Conservation (phyloP, 2,113 vertebrate species). For the Psilopogon haemacephalus region DNA sequence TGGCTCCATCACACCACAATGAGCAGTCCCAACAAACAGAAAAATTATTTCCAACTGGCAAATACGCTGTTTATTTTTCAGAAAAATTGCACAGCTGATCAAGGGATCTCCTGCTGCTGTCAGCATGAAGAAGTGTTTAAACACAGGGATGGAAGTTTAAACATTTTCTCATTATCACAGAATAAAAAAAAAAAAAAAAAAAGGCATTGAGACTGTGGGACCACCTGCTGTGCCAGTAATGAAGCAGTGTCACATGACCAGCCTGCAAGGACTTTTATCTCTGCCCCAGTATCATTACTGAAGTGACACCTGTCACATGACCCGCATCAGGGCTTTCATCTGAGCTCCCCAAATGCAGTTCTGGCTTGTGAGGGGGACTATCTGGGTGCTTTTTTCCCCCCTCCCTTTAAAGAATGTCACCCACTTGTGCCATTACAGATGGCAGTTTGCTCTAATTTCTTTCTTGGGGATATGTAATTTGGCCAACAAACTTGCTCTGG, state of each 20-base stretch:
- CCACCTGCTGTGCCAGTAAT: constrained; percentile 80
- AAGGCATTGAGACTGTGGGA: constrained; percentile 72
- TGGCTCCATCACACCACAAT: constrained; percentile 68
- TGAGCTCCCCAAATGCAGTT: constrained; percentile 69
- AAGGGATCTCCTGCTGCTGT: constrained; percentile 80
- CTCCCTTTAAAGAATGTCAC: constrained; percentile 37
- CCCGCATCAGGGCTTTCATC: constrained; percentile 74
- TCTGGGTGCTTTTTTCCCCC: not conserved
- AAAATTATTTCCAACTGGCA: constrained; percentile 78
- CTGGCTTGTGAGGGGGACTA: constrained; percentile 36
- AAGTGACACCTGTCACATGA: constrained; percentile 82
- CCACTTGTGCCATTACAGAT: constrained; percentile 3
- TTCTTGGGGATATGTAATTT: constrained; percentile 17
- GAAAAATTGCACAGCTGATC: constrained; percentile 81
- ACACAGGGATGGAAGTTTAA: constrained; percentile 81
- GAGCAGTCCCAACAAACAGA: constrained; percentile 76
- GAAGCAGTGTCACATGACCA: constrained; percentile 77
- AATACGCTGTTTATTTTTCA: constrained; percentile 81
- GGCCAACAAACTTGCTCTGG: not conserved
- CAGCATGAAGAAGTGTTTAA: constrained; percentile 83
- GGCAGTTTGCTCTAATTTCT: not conserved
- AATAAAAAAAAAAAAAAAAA: constrained; percentile 78
- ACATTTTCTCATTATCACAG: constrained; percentile 86
- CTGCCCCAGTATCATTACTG: constrained; percentile 72
- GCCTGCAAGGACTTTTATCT: constrained; percentile 79